A percentile compares a stretch with the other conserved stretches of the same genome.
Evolutionary conservation across 2,113 vertebrate genomes (phyloP).

Genomic region (Peucedramus taeniatus): DNA sequence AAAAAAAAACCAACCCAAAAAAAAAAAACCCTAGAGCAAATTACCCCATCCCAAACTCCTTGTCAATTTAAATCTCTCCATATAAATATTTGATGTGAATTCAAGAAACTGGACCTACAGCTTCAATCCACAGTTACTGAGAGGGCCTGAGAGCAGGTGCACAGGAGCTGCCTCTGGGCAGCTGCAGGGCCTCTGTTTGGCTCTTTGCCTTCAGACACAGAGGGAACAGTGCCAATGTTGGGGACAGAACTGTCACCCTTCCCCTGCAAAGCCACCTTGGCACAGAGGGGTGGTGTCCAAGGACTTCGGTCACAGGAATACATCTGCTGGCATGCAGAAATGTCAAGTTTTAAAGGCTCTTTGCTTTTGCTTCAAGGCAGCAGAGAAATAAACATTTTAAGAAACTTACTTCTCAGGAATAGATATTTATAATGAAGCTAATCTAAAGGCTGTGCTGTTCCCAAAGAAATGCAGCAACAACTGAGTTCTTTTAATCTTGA

Average conservation of each 20-base stretch:
- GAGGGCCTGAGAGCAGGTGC: background rate
- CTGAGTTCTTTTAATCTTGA: background rate
- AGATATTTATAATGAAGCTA: background rate
- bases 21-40: background rate
- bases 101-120: background rate
- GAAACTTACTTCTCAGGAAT: background rate
- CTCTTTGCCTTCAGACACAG: rapidly evolving
- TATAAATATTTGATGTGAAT: background rate
- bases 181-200: background rate
- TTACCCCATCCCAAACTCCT: background rate
- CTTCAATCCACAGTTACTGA: background rate
- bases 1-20: background rate
- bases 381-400: background rate
- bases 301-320: background rate
- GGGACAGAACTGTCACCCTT: background rate
- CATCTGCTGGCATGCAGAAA: background rate
- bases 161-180: background rate
- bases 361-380: background rate
- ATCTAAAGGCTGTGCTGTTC: background rate
- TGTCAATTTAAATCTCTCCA: background rate
- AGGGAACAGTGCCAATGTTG: rapidly evolving
- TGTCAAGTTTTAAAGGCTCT: background rate
- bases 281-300: background rate
- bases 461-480: background rate
- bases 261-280: background rate